These are phyloP conservation scores for Pantherophis vulpinus DNA, from an alignment of 2,797 vertebrate species.

Conservation along the genomic window DNA sequence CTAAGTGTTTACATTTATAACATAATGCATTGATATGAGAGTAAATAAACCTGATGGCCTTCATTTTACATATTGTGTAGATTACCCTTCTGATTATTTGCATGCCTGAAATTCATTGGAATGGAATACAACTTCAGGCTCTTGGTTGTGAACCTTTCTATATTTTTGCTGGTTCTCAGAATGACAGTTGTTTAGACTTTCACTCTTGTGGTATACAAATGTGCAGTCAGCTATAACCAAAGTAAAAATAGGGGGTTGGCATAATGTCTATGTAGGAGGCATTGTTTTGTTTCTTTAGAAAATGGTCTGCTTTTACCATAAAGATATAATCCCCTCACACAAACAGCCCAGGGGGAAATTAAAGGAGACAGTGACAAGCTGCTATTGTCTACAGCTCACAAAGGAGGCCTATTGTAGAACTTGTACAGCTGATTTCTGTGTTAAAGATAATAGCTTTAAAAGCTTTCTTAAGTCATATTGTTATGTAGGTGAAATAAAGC, in stretches of 20 bases:
- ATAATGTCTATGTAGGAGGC: background rate
- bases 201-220: conserved; percentile 6
- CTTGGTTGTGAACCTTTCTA: conserved; percentile 31
- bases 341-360: conserved; percentile 43
- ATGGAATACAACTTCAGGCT: background rate
- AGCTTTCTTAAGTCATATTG: conserved; percentile 60
- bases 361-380: conserved; percentile 50
- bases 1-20: background rate
- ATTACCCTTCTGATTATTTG: background rate
- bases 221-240: conserved; percentile 22
- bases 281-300: background rate
- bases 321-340: conserved; percentile 50
- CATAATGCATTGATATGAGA: background rate
- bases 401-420: conserved; percentile 54
- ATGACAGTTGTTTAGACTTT: conserved; percentile 8
- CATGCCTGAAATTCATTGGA: background rate
- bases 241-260: conserved; percentile 22
- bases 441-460: conserved; percentile 62
- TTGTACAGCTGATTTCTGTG: conserved; percentile 51
- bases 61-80: background rate
- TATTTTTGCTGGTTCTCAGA: background rate
- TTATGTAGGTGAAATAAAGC: conserved; percentile 65
- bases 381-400: conserved; percentile 56
- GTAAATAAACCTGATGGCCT: background rate
- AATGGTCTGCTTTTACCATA: conserved; percentile 26